phyloP scores from a whole-genome alignment of 1,140 invertebrate species.

The Anoplolepis gracilipes region DNA sequence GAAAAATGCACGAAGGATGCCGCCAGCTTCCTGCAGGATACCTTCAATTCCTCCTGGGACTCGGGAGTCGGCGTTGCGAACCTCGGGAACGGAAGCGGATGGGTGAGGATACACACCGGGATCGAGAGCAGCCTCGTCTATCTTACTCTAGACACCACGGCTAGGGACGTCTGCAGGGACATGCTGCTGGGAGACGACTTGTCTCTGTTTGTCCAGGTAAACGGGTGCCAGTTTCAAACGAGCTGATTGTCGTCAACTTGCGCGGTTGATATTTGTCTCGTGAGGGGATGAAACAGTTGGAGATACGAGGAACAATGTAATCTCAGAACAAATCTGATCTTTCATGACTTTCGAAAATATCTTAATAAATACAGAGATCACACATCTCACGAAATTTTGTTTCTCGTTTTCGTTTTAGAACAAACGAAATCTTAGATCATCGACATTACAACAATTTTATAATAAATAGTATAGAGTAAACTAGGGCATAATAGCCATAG shows the following conservation, averaged over 20 bases:
- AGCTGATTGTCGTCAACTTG: slow-evolving; percentile 69
- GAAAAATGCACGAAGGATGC: slow-evolving; percentile 52
- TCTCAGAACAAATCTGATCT: neutral
- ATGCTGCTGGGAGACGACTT: slow-evolving; percentile 87
- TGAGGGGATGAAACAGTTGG: neutral
- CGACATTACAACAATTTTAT: neutral
- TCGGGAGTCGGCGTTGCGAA: slow-evolving; percentile 82
- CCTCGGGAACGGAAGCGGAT: slow-evolving; percentile 83
- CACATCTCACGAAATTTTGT: neutral
- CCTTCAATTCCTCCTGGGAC: slow-evolving; percentile 83
- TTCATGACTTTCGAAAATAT: neutral
- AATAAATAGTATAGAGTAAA: neutral
- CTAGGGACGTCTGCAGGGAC: slow-evolving; percentile 87
- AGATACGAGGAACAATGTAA: neutral
- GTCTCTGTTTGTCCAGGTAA: slow-evolving; percentile 88
- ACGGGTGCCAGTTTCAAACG: slow-evolving; percentile 52
- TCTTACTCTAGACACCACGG: slow-evolving; percentile 87
- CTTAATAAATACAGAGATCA: neutral
- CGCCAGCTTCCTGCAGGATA: slow-evolving; percentile 66
- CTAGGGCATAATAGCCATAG: no score
- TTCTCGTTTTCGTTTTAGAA: neutral
- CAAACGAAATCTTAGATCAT: neutral
- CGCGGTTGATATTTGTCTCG: slow-evolving; percentile 3
- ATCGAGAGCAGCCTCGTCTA: slow-evolving; percentile 87
- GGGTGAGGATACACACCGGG: slow-evolving; percentile 88